Conservation (phyloP, 2,797 vertebrate genomes). For the Muscicapa striata region DNA sequence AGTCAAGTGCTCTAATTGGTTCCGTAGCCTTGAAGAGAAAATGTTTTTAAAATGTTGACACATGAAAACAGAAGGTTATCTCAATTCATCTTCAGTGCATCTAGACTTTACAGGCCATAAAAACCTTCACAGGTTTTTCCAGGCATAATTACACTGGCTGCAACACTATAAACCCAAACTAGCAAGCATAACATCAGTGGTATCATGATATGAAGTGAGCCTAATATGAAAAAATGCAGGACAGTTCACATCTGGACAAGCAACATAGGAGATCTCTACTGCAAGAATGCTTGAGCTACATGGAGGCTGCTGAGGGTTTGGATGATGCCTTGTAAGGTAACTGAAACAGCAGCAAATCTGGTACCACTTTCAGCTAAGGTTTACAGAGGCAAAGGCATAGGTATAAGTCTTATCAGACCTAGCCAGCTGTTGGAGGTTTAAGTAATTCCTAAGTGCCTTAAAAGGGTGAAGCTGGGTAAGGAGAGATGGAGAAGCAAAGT, state of each 20-base stretch:
- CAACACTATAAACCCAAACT: neutral
- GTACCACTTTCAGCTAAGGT: neutral
- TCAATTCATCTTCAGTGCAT: neutral
- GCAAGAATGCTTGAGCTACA: neutral
- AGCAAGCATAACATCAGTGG: neutral
- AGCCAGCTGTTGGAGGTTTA: neutral
- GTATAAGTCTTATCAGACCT: neutral
- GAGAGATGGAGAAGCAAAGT: neutral
- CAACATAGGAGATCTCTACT: neutral
- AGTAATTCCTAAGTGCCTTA: neutral
- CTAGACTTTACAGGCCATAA: neutral
- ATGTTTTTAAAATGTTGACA: neutral
- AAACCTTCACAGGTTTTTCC: neutral
- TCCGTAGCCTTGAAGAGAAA: conserved; percentile 82
- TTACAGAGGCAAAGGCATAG: neutral
- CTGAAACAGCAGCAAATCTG: neutral
- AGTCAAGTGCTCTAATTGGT: conserved; percentile 89
- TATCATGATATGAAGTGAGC: neutral
- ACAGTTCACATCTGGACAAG: neutral
- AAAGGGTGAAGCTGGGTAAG: neutral
- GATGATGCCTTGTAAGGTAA: neutral
- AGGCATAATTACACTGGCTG: neutral
- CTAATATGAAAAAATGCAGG: neutral
- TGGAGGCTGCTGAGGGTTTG: neutral
- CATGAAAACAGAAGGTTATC: neutral